A percentile compares a stretch with the other conserved stretches of the same genome.
Conservation (phyloP, 2,113 vertebrate species). For the Todiramphus saurophagus region DNA sequence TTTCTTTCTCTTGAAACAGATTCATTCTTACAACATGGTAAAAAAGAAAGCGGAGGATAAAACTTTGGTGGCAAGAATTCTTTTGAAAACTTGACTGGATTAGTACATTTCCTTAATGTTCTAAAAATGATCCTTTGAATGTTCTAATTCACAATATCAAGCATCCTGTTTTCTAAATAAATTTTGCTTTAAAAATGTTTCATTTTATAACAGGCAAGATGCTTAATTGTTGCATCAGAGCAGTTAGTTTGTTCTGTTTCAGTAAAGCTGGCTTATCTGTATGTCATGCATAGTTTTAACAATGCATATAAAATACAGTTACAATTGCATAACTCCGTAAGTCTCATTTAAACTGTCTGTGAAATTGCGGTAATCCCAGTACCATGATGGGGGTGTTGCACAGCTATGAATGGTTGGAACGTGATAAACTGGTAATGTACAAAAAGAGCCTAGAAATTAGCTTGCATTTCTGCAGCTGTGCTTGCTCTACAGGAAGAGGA, state of each 20-base stretch:
- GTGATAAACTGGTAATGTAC: background rate
- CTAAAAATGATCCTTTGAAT: background rate
- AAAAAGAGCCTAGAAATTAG: background rate
- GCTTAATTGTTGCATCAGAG: background rate
- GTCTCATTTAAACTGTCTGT: background rate
- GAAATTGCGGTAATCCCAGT: background rate
- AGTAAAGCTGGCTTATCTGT: background rate
- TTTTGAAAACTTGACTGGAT: background rate
- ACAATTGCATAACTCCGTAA: background rate
- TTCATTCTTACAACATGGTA: background rate
- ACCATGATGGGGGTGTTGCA: background rate
- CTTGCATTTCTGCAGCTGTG: background rate
- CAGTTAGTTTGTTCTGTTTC: background rate
- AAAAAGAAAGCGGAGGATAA: background rate
- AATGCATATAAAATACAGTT: background rate
- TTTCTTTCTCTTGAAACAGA: background rate
- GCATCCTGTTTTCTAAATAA: background rate
- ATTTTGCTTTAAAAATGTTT: background rate
- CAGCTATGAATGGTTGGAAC: background rate
- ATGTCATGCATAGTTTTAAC: background rate
- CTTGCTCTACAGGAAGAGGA: background rate
- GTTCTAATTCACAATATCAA: background rate
- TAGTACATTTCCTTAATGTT: background rate
- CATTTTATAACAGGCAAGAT: background rate
- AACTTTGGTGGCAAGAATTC: background rate